A percentile compares a stretch with the other conserved stretches of the same genome.
phyloP scores from a whole-genome alignment of 2,888 invertebrate species.

The Hoplodrina ambigua region DNA sequence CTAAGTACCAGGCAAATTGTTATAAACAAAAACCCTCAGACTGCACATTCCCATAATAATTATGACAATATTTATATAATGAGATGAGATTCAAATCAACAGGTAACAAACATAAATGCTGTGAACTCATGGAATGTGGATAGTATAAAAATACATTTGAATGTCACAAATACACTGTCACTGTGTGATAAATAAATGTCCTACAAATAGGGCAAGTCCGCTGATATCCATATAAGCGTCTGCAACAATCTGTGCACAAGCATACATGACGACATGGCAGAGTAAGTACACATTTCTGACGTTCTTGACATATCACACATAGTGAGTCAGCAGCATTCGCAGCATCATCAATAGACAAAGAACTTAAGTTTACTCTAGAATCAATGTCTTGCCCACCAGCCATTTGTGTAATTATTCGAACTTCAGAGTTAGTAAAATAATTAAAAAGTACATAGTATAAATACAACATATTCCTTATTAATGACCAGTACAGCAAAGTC shows the following conservation, averaged over 20 bases:
- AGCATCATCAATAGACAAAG: constrained; percentile 71
- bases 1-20: constrained; percentile 11
- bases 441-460: constrained; percentile 81
- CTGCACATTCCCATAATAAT: neutral
- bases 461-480: constrained; percentile 80
- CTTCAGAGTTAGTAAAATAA: constrained; percentile 83
- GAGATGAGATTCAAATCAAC: constrained; percentile 21
- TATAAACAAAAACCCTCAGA: neutral
- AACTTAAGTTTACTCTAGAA: constrained; percentile 61
- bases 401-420: constrained; percentile 79
- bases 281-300: constrained; percentile 89
- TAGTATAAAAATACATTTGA: constrained; percentile 9
- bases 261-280: constrained; percentile 90
- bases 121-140: constrained; percentile 39
- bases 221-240: constrained; percentile 86
- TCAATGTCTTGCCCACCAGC: constrained; percentile 74
- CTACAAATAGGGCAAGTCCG: constrained; percentile 90
- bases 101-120: constrained; percentile 24
- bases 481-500: constrained; percentile 77
- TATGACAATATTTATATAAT: neutral
- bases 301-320: constrained; percentile 90
- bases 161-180: constrained; percentile 88
- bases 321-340: constrained; percentile 78
- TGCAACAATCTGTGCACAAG: constrained; percentile 88
- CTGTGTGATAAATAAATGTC: constrained; percentile 89